Conservation (phyloP, 2,113 vertebrate species). For the Python bivittatus region DNA sequence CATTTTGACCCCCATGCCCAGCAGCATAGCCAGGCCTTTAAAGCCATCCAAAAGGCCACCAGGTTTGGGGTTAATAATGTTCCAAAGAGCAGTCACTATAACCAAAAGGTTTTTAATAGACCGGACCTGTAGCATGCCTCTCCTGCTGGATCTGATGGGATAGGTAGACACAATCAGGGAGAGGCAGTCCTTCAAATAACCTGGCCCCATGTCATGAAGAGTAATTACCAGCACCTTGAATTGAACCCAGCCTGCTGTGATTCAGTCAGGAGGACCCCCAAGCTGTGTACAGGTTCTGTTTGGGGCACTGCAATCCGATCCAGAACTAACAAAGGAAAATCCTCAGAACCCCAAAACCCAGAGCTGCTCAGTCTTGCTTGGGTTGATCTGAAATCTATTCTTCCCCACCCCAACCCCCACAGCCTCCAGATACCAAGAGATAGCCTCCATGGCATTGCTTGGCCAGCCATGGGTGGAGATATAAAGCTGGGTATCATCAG, state of each 20-base stretch:
- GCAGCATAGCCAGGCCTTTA: background rate
- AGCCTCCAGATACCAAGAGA: background rate
- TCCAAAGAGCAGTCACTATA: background rate
- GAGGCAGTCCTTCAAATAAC: background rate
- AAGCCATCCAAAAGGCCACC: background rate
- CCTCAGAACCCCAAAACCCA: background rate
- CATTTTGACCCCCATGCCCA: background rate
- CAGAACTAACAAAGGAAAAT: background rate
- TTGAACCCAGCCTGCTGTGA: background rate
- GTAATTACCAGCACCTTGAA: background rate
- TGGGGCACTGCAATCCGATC: background rate
- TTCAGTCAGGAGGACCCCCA: background rate
- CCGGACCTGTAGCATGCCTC: background rate
- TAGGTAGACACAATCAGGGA: background rate
- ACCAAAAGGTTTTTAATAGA: background rate
- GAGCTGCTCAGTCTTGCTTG: background rate
- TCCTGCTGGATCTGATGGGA: background rate
- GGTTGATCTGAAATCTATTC: background rate
- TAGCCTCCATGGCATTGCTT: background rate
- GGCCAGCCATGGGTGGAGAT: background rate
- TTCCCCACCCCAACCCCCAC: background rate
- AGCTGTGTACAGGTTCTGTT: background rate
- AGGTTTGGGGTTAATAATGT: background rate
- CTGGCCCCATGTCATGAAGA: background rate
- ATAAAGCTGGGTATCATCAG: background rate